phyloP scores from a whole-genome alignment of 2,113 vertebrate species.

The Petromus typicus region DNA sequence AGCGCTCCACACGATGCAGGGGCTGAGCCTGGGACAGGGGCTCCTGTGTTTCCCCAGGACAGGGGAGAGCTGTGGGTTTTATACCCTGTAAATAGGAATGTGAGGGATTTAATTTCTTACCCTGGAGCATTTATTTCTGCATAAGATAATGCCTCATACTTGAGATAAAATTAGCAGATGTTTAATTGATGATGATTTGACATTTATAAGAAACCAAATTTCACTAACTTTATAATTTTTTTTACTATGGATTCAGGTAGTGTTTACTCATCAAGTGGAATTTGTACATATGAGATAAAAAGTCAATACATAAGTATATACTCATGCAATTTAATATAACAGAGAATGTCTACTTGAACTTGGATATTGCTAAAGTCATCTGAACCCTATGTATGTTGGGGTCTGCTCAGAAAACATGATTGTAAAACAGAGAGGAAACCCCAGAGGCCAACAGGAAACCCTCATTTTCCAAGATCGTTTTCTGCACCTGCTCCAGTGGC shows the following conservation, averaged over 20 bases:
- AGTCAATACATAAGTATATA: no score
- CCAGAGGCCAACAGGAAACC: not conserved
- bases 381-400: no score
- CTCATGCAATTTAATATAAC: no score
- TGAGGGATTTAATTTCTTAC: not conserved
- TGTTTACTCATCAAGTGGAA: no score
- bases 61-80: not conserved
- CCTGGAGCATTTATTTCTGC: not conserved
- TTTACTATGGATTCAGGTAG: no score
- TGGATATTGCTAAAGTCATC: no score
- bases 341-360: no score
- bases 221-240: no score
- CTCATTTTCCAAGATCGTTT: not conserved
- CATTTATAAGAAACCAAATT: not conserved
- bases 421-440: not conserved
- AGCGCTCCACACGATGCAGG: not conserved
- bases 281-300: no score
- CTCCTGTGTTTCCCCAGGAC: not conserved
- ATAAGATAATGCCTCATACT: accelerated
- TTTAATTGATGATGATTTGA: not conserved
- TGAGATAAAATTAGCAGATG: not conserved
- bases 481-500: not conserved
- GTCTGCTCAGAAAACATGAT: no score
- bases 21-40: not conserved
- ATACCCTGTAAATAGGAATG: accelerated